These are phyloP conservation scores for Coptotermes formosanus DNA, from an alignment of 1,140 invertebrate genomes.

Conservation along the genomic window DNA sequence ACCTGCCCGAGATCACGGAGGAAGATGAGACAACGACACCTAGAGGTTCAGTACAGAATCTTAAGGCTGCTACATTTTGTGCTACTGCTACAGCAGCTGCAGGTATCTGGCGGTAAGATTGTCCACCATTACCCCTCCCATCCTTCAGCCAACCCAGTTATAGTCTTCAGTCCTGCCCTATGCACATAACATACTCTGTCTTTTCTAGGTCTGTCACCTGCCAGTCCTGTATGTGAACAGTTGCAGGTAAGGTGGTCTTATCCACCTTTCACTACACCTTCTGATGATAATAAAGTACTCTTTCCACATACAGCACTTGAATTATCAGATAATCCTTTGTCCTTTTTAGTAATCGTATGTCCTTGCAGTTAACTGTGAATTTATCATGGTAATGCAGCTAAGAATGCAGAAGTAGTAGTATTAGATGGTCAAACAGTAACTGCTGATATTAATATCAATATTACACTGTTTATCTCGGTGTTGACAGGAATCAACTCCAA, in stretches of 20 bases:
- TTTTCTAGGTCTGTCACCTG: not conserved
- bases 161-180: not conserved
- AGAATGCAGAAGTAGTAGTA: no score
- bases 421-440: no score
- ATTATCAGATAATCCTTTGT: no score
- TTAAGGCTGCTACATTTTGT: not conserved
- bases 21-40: conserved; percentile 49
- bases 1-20: conserved; percentile 59
- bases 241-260: not conserved
- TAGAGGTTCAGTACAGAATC: not conserved
- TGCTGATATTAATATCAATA: no score
- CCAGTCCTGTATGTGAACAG: not conserved
- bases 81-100: conserved; percentile 25
- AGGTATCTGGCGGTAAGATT: conserved; percentile 35
- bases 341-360: no score
- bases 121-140: conserved; percentile 4
- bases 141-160: not conserved
- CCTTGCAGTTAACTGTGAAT: no score
- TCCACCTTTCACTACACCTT: not conserved
- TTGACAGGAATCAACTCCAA: not conserved
- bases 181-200: not conserved
- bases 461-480: no score
- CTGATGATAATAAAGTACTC: not conserved
- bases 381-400: no score
- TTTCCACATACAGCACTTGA: not conserved